phyloP scores from a whole-genome alignment of 2,888 invertebrate genomes.

The Pristionchus fissidentatus region DNA sequence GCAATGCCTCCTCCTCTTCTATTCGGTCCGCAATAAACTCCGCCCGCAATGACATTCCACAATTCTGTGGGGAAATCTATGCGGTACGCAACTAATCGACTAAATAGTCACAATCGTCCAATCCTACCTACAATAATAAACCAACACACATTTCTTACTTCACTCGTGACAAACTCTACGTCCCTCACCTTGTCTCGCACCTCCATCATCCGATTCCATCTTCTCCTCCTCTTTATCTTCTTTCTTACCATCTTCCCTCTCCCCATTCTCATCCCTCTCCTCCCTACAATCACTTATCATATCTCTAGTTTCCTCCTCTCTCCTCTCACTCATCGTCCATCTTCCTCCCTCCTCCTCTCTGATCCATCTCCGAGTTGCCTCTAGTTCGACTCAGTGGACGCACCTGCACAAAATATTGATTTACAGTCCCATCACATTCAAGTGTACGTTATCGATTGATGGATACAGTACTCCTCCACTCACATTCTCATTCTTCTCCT shows the following conservation, averaged over 20 bases:
- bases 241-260: background rate
- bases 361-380: background rate
- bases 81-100: no score
- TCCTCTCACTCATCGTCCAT: background rate
- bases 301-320: background rate
- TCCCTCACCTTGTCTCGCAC: background rate
- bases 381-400: no score
- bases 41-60: no score
- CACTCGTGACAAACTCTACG: background rate
- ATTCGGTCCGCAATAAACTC: no score
- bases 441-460: background rate
- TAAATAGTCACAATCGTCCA: no score
- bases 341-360: conserved; percentile 3
- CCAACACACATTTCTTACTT: no score
- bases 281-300: background rate
- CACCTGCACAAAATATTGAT: background rate
- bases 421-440: background rate
- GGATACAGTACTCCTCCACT: background rate
- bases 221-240: background rate
- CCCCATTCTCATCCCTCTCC: background rate
- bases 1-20: no score
- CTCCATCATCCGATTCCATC: background rate
- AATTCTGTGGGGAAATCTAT: no score
- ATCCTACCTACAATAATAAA: no score
- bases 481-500: background rate